phyloP scores from a whole-genome alignment of 2,113 vertebrate species.

The Nothobranchius furzeri region DNA sequence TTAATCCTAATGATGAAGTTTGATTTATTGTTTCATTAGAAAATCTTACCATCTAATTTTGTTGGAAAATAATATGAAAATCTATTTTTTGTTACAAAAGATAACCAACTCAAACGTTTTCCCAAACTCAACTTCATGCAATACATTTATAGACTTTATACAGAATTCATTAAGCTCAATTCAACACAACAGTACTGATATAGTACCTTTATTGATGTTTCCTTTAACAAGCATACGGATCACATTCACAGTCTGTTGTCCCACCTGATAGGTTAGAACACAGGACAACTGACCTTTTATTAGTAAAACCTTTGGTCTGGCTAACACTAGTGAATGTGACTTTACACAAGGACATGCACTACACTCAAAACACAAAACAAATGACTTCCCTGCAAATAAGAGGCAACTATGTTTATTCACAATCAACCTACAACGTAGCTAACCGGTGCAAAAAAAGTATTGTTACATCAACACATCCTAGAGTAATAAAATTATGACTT shows the following conservation, averaged over 20 bases:
- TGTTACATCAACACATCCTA: constrained; percentile 21
- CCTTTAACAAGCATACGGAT: constrained; percentile 77
- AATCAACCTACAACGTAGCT: constrained; percentile 29
- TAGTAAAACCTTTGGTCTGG: constrained; percentile 75
- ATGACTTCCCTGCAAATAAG: constrained; percentile 24
- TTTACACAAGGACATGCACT: constrained; percentile 74
- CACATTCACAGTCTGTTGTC: constrained; percentile 46
- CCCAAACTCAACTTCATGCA: no score
- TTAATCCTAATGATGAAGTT: no score
- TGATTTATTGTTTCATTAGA: no score
- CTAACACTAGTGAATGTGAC: constrained; percentile 59
- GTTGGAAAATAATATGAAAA: no score
- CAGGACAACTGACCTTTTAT: constrained; percentile 36
- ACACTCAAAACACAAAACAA: constrained; percentile 55
- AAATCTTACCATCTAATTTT: no score
- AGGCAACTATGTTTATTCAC: constrained; percentile 23
- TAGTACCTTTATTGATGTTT: constrained; percentile 86
- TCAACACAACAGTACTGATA: constrained; percentile 17
- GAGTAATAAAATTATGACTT: constrained; percentile 10
- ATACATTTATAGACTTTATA: neutral
- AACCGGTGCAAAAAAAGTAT: constrained; percentile 33
- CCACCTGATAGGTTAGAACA: constrained; percentile 55
- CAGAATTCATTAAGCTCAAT: neutral
- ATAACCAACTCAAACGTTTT: no score
- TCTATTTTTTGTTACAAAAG: no score